Evolutionary conservation across 2,888 invertebrate species (phyloP), one percentile per base, ranked within the genome.

Genomic region (Amblyjoppa proteus): DNA sequence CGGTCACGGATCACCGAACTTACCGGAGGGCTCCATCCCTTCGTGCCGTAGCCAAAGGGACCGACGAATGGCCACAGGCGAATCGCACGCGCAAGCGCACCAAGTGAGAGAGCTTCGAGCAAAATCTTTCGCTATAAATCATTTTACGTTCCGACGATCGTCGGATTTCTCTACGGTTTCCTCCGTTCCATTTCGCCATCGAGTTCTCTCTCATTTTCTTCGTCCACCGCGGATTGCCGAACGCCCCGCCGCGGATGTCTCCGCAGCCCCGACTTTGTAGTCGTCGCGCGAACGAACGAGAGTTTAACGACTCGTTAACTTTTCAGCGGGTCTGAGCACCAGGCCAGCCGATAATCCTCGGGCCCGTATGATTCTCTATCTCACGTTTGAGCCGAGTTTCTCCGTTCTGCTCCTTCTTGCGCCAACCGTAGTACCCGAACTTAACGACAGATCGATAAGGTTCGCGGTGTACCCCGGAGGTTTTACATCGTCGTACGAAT

Each of bases 301-400:
- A 85, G 82, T 85, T 82, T 82, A 85, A 82, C 85, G 82, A 82
- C 64, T 82, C 82, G 85, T 85, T 82, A 85, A 85, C 82, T 85
- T 85, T 85, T 85, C 82, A 85, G 56, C 79, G 56, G 71, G 71
- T 84, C 61, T 45, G 31, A 74, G 51, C 20, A 38, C 81, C 84
- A 78, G 82, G 45, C 3, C 16, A 79, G 64, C 82, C 85, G 85
- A 85, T 85, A 85, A 85, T 85, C 75, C 79, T 64, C 56, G 58
- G 51, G 75, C 75, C 75, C 82, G 75, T 75, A 82, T 79, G 85
- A 85, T 85, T 85, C 79, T 41, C 70, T 61, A 70, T 84, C 38
- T 71, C 31, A 4, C 49, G 51, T 45, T 76, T 71, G 5, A 4
- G 11, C 45, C 11, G 7, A 53, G 34, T 51, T 58, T 41, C 61